Percentiles rank a stretch among this genome's conserved stretches.
Conservation (phyloP, 2,888 invertebrate genomes). For the Sarcophaga variegata region DNA sequence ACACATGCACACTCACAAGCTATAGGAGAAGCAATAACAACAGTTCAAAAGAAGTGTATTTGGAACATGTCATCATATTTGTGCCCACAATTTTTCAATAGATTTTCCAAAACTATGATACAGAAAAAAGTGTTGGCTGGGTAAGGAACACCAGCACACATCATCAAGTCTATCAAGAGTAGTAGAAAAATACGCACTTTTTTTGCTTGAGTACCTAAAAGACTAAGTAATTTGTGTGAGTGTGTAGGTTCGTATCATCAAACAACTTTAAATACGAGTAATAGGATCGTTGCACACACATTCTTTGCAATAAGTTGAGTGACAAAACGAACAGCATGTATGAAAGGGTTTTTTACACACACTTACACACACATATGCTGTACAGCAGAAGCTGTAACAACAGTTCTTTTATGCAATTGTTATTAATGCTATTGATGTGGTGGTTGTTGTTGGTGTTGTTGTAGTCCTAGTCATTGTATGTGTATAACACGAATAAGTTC, state of each 20-base stretch:
- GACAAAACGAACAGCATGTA: conserved; percentile 27
- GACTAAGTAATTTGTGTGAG: background rate
- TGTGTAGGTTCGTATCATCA: conserved; percentile 40
- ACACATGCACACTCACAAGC: background rate
- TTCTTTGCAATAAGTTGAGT: conserved; percentile 52
- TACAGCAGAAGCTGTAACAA: background rate
- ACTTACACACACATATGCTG: background rate
- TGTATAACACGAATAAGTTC: conserved; percentile 73
- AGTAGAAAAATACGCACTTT: background rate
- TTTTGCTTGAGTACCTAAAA: background rate
- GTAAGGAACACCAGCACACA: background rate
- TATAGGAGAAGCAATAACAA: background rate
- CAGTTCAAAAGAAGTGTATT: conserved; percentile 34
- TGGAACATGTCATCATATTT: conserved; percentile 66
- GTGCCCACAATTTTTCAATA: conserved; percentile 61
- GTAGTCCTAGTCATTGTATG: conserved; percentile 45
- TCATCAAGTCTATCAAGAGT: background rate
- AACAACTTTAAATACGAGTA: conserved; percentile 52
- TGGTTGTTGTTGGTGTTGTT: conserved; percentile 12
- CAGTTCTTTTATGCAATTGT: conserved; percentile 7
- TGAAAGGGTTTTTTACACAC: conserved; percentile 8
- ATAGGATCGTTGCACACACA: conserved; percentile 43
- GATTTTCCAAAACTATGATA: conserved; percentile 28
- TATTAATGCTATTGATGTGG: background rate
- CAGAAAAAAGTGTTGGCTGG: background rate